Conservation (phyloP, 2,113 vertebrate species). For the Ciconia maguari region DNA sequence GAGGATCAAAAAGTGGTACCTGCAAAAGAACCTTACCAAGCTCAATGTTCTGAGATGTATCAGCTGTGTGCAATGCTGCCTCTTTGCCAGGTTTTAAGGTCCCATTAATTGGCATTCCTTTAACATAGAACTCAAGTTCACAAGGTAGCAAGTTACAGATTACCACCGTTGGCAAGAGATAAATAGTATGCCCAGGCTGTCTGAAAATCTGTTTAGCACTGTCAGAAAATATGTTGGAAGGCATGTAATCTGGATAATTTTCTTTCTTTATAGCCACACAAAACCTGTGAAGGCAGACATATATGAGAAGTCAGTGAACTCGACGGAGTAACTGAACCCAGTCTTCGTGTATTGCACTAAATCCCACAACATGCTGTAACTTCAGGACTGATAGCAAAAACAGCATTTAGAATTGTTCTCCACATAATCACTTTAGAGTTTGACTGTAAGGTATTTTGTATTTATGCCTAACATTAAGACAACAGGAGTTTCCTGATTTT, state of each 20-base stretch:
- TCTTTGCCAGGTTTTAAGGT: slow-evolving; percentile 91
- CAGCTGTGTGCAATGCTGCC: slow-evolving; percentile 86
- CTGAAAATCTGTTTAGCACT: slow-evolving; percentile 92
- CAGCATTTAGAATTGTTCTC: neutral
- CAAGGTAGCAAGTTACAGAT: slow-evolving; percentile 93
- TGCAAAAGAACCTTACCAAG: slow-evolving; percentile 77
- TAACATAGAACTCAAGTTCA: slow-evolving; percentile 93
- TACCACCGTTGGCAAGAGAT: slow-evolving; percentile 91
- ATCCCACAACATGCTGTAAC: neutral
- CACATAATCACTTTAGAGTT: neutral
- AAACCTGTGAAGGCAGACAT: slow-evolving; percentile 77
- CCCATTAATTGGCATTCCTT: slow-evolving; percentile 87
- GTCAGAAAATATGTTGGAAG: slow-evolving; percentile 87
- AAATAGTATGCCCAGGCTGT: slow-evolving; percentile 93
- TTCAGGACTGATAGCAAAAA: neutral
- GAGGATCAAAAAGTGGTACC: neutral
- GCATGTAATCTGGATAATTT: slow-evolving; percentile 93
- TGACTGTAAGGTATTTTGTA: neutral
- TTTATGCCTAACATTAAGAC: neutral
- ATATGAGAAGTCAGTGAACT: neutral
- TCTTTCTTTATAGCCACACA: slow-evolving; percentile 97
- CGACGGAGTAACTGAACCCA: neutral
- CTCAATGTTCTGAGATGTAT: slow-evolving; percentile 95
- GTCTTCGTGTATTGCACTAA: neutral
- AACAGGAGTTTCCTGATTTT: neutral